Evolutionary conservation across 2,797 vertebrate genomes (phyloP).

Genomic region (Petrocephalus sullivani): DNA sequence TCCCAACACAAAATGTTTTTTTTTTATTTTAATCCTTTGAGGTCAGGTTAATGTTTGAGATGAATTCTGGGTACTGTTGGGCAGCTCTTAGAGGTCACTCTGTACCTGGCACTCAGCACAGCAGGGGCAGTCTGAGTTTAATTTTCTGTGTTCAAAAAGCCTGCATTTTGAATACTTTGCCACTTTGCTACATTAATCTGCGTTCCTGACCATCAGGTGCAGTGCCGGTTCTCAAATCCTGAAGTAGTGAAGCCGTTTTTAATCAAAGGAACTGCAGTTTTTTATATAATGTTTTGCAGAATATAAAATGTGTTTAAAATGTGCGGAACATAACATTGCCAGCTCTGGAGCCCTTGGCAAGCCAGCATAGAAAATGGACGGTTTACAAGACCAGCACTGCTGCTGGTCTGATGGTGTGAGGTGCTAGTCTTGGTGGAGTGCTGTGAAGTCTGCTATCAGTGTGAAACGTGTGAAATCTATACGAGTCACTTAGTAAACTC

Average conservation of each 20-base stretch:
- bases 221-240: not conserved
- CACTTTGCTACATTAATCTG: slow-evolving; percentile 46
- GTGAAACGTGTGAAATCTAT: not conserved
- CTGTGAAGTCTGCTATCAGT: not conserved
- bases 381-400: not conserved
- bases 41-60: slow-evolving; percentile 50
- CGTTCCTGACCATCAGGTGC: slow-evolving; percentile 31
- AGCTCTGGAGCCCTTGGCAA: no score
- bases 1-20: not conserved
- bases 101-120: slow-evolving; percentile 23
- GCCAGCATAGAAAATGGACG: not conserved
- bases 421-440: not conserved
- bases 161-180: slow-evolving; percentile 46
- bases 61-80: slow-evolving; percentile 30
- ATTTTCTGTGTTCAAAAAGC: slow-evolving; percentile 43
- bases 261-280: not conserved
- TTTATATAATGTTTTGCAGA: not conserved
- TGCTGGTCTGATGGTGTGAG: not conserved
- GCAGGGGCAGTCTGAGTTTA: slow-evolving; percentile 30
- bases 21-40: slow-evolving; percentile 23
- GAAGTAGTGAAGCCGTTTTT: not conserved
- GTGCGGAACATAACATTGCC: not conserved
- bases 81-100: slow-evolving; percentile 37
- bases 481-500: not conserved
- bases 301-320: not conserved